A percentile compares a stretch with the other conserved stretches of the same genome.
Evolutionary conservation across 2,113 vertebrate species (phyloP).

Genomic region (Telmatochromis sp.): DNA sequence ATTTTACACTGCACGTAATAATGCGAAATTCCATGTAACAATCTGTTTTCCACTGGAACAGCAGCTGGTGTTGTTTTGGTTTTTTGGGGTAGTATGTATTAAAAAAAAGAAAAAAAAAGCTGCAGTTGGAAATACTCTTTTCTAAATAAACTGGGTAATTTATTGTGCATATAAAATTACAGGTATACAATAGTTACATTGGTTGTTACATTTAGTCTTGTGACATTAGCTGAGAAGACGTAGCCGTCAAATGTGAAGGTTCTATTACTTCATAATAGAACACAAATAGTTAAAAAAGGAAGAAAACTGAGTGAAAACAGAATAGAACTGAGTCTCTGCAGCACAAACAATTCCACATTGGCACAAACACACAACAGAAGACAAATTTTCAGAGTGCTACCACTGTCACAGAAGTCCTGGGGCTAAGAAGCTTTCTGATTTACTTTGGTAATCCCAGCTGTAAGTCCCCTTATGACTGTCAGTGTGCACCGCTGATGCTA

Average conservation of each 20-base stretch:
- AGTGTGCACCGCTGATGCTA: conserved; percentile 8
- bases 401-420: conserved; percentile 29
- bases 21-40: neutral
- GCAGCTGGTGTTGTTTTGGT: neutral
- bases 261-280: fast-evolving
- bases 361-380: neutral
- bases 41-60: neutral
- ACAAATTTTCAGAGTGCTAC: neutral
- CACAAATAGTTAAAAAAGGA: neutral
- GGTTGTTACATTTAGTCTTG: neutral
- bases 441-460: conserved; percentile 61
- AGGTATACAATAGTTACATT: neutral
- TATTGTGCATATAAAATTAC: neutral
- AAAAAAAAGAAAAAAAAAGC: neutral
- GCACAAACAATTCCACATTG: neutral
- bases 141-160: neutral
- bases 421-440: conserved; percentile 63
- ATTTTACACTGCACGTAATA: neutral
- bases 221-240: neutral
- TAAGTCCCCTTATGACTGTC: conserved; percentile 41
- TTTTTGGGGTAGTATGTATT: neutral
- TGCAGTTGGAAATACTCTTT: neutral
- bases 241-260: neutral
- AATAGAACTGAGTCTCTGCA: neutral
- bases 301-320: neutral